These are phyloP conservation scores for Falco rusticolus DNA, from an alignment of 2,797 vertebrate species.

Conservation along the genomic window DNA sequence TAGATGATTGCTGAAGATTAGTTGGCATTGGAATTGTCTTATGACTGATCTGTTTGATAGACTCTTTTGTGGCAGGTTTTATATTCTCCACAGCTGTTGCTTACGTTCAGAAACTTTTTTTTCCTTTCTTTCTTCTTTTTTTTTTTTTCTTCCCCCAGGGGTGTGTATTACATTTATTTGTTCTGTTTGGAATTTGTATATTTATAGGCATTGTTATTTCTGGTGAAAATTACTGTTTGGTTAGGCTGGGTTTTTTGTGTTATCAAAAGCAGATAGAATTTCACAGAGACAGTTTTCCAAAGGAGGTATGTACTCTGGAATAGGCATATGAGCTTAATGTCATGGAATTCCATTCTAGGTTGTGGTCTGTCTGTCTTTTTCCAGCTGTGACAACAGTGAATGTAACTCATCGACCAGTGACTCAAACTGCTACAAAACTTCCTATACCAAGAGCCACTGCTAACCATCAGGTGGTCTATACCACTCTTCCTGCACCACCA, in stretches of 20 bases:
- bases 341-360: neutral
- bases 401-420: slow-evolving; percentile 80
- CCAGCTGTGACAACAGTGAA: slow-evolving; percentile 81
- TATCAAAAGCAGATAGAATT: neutral
- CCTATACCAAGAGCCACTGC: slow-evolving; percentile 76
- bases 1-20: neutral
- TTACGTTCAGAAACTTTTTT: neutral
- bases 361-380: neutral
- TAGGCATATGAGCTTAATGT: neutral
- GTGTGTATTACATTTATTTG: neutral
- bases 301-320: neutral
- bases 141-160: too few relatives aligned
- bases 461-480: slow-evolving; percentile 82
- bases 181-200: neutral
- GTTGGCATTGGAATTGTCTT: neutral
- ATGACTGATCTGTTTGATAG: neutral
- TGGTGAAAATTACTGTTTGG: neutral
- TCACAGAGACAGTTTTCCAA: neutral
- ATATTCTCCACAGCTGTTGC: neutral
- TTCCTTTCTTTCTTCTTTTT: too few relatives aligned
- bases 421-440: slow-evolving; percentile 74
- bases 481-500: slow-evolving; percentile 76
- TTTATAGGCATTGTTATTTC: neutral
- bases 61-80: neutral
- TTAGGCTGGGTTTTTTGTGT: neutral